Evolutionary conservation across 2,797 vertebrate species (phyloP).

Genomic region (Odontamblyopus rebecca): DNA sequence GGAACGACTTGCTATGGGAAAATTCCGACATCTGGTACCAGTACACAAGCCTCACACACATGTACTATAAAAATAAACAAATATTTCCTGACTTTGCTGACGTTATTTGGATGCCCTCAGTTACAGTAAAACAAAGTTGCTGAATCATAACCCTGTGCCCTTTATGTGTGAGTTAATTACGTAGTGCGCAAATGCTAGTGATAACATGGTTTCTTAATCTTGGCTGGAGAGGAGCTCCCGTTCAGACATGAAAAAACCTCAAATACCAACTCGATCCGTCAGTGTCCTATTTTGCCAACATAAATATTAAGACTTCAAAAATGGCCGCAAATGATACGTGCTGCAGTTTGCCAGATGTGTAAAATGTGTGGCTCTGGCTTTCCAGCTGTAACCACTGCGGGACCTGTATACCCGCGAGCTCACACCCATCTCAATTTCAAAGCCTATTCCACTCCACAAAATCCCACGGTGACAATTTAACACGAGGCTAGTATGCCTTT

Average conservation of each 20-base stretch:
- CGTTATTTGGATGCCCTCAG: not conserved
- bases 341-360: constrained; percentile 57
- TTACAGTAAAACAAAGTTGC: not conserved
- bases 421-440: constrained; percentile 73
- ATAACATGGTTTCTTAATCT: constrained; percentile 31
- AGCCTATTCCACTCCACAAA: constrained; percentile 51
- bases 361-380: constrained; percentile 57
- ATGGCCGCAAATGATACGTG: constrained; percentile 69
- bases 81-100: not conserved
- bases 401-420: constrained; percentile 54
- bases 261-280: constrained; percentile 56
- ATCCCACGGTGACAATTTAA: constrained; percentile 59
- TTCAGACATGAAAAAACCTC: constrained; percentile 62
- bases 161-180: constrained; percentile 11
- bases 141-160: constrained; percentile 6
- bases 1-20: not conserved
- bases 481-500: constrained; percentile 52
- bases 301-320: constrained; percentile 68
- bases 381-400: constrained; percentile 57
- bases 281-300: constrained; percentile 54
- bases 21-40: not conserved
- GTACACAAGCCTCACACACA: not conserved
- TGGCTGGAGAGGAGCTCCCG: constrained; percentile 52
- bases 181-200: constrained; percentile 19
- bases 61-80: constrained; percentile 1